Evolutionary conservation across 2,797 vertebrate genomes (phyloP).

Genomic region (Xenentodon cancila): DNA sequence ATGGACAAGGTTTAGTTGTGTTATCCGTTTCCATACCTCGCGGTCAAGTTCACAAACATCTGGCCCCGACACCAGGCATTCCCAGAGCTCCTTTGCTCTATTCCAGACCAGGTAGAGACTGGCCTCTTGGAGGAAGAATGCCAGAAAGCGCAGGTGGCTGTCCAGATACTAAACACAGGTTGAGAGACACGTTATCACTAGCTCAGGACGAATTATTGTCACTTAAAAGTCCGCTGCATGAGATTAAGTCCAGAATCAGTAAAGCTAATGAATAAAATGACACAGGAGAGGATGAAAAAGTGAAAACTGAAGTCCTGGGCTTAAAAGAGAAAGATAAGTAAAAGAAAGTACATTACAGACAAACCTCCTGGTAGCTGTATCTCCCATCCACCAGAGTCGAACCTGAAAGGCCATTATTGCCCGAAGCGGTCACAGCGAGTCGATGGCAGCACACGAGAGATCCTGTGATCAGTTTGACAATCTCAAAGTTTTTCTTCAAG

Average conservation of each 20-base stretch:
- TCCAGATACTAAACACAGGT: conserved; percentile 91
- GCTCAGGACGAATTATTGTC: neutral
- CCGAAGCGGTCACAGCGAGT: conserved; percentile 89
- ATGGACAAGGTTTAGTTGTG: conserved; percentile 15
- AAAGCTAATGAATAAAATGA: neutral
- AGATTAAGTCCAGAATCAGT: too few relatives aligned
- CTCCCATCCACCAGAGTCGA: conserved; percentile 92
- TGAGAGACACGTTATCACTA: conserved; percentile 11
- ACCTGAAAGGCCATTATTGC: conserved; percentile 88
- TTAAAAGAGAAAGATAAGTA: too few relatives aligned
- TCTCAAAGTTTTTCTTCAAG: conserved; percentile 99
- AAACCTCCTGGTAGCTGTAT: conserved; percentile 97
- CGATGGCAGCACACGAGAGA: conserved; percentile 96
- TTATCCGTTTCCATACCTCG: conserved; percentile 83
- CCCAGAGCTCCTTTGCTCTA: conserved; percentile 98
- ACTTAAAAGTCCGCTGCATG: neutral
- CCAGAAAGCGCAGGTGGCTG: conserved; percentile 97
- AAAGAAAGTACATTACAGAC: neutral
- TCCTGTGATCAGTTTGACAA: conserved; percentile 96
- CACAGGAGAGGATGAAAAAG: too few relatives aligned
- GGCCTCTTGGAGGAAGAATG: conserved; percentile 99
- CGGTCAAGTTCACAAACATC: conserved; percentile 97
- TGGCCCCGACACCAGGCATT: conserved; percentile 95
- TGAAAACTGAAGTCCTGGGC: neutral
- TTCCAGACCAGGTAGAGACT: conserved; percentile 98